Conservation (phyloP, 2,888 invertebrate species). For the Chloroclystis v-ata region DNA sequence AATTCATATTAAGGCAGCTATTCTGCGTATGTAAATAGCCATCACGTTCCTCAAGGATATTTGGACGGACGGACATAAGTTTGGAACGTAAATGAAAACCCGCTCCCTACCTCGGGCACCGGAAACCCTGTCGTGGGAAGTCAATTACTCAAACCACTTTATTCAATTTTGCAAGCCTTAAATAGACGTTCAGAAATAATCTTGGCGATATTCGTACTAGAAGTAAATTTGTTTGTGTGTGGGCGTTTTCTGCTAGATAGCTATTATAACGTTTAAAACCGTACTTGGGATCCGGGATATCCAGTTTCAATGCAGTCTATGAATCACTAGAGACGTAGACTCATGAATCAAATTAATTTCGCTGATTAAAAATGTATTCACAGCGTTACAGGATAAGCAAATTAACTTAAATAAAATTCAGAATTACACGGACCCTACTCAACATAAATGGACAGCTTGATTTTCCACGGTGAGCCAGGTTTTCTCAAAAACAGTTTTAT, state of each 20-base stretch:
- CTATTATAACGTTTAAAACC: background rate
- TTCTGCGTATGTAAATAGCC: slow-evolving; percentile 1
- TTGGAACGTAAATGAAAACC: slow-evolving; percentile 11
- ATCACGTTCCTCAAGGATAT: slow-evolving; percentile 9
- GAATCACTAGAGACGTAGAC: slow-evolving; percentile 22
- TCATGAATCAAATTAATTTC: slow-evolving; percentile 13
- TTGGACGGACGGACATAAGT: slow-evolving; percentile 4
- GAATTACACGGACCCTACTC: slow-evolving; percentile 9
- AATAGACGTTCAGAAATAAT: background rate
- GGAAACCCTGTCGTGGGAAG: slow-evolving; percentile 11
- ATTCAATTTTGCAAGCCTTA: slow-evolving; percentile 2
- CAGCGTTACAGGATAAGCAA: background rate
- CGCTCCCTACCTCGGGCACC: slow-evolving; percentile 5
- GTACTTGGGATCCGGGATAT: slow-evolving; percentile 1
- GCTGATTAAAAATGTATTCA: slow-evolving; percentile 1
- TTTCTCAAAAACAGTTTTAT: slow-evolving; percentile 24
- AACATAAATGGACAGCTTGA: slow-evolving; percentile 14
- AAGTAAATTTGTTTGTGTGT: background rate
- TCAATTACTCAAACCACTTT: slow-evolving; percentile 8
- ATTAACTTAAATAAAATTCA: slow-evolving; percentile 13
- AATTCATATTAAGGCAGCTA: slow-evolving; percentile 2
- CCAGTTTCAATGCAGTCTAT: slow-evolving; percentile 2
- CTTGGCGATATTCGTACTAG: background rate
- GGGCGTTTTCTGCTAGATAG: background rate
- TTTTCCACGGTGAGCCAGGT: slow-evolving; percentile 22